phyloP scores from a whole-genome alignment of 2,797 vertebrate genomes.

The Epinephelus malabaricus region DNA sequence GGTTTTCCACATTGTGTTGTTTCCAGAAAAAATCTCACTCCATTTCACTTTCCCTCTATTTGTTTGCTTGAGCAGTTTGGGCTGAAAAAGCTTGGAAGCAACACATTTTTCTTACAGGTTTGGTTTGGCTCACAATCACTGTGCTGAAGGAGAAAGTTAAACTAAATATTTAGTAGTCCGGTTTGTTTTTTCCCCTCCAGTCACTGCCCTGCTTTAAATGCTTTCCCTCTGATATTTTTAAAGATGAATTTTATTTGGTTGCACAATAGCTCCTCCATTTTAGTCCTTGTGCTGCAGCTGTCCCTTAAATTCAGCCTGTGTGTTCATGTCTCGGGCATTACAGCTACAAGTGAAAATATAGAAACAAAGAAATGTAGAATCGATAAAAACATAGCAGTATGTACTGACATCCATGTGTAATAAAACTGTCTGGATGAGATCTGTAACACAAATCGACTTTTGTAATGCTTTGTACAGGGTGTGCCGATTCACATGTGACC shows the following conservation, averaged over 20 bases:
- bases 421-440: no score
- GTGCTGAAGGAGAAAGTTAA: constrained; percentile 50
- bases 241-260: constrained; percentile 33
- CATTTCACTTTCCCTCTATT: constrained; percentile 36
- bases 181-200: constrained; percentile 23
- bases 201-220: constrained; percentile 30
- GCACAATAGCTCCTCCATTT: constrained; percentile 26
- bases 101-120: constrained; percentile 54
- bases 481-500: no score
- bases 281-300: not conserved
- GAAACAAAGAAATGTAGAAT: not conserved
- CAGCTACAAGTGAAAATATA: not conserved
- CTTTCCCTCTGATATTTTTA: constrained; percentile 26
- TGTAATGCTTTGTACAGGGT: no score
- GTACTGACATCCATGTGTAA: no score
- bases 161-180: constrained; percentile 61
- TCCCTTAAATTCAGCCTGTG: not conserved
- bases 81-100: constrained; percentile 33
- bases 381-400: not conserved
- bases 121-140: constrained; percentile 58
- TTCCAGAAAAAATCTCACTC: constrained; percentile 41
- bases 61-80: constrained; percentile 60
- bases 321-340: not conserved
- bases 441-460: no score
- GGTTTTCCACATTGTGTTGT: constrained; percentile 59